Conservation (phyloP, 2,113 vertebrate species). For the Acanthochromis polyacanthus region DNA sequence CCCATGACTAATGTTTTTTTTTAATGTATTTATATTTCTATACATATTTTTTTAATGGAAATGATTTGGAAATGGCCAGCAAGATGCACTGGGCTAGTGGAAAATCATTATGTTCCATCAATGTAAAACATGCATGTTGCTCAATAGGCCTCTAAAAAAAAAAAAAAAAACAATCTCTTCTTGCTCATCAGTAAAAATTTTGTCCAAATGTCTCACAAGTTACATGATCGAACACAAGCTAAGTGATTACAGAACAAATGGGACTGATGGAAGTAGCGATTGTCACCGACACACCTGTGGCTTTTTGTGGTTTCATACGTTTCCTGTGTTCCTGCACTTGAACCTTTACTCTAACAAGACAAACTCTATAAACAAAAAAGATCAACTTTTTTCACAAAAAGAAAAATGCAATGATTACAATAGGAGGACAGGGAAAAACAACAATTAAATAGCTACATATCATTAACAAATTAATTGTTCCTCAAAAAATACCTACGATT, state of each 20-base stretch:
- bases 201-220: conserved; percentile 71
- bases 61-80: conserved; percentile 12
- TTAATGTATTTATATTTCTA: not conserved
- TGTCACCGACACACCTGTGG: conserved; percentile 90
- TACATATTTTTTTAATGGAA: not conserved
- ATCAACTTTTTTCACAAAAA: conserved; percentile 96
- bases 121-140: conserved; percentile 24
- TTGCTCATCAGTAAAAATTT: conserved; percentile 18
- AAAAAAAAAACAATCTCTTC: not conserved
- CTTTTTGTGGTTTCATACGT: conserved; percentile 92
- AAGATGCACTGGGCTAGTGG: conserved; percentile 28
- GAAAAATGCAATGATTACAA: conserved; percentile 95
- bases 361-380: conserved; percentile 91
- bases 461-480: conserved; percentile 99
- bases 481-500: conserved; percentile 99
- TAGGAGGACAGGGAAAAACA: conserved; percentile 92
- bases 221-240: conserved; percentile 69
- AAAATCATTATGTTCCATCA: conserved; percentile 4
- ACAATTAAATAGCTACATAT: conserved; percentile 99
- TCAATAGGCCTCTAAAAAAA: not conserved
- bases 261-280: conserved; percentile 71
- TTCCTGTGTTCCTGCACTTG: conserved; percentile 98
- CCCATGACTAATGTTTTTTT: conserved; percentile 10
- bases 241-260: conserved; percentile 2
- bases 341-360: conserved; percentile 87